A percentile compares a stretch with the other conserved stretches of the same genome.
Conservation (phyloP, 1,140 invertebrate genomes). For the Procambarus clarkii region DNA sequence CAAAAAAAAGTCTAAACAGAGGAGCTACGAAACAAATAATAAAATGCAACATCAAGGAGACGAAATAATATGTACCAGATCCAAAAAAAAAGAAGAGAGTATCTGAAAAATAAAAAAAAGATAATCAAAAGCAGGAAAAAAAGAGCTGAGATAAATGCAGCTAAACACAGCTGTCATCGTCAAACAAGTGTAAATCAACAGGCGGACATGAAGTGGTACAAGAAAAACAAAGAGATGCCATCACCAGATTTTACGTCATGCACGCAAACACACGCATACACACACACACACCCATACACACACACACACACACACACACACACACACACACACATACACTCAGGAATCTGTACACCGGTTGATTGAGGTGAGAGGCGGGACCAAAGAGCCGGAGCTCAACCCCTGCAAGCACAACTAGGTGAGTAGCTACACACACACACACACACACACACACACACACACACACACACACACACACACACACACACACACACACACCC, state of each 20-base stretch:
- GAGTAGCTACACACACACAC: too few relatives aligned
- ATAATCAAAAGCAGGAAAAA: not conserved
- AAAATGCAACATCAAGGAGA: too few relatives aligned
- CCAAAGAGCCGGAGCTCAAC: too few relatives aligned
- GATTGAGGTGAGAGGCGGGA: too few relatives aligned
- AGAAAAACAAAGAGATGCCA: not conserved
- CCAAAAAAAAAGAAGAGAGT: too few relatives aligned
- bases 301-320: not conserved
- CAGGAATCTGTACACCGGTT: too few relatives aligned
- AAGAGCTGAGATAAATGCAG: not conserved
- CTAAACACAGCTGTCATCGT: not conserved
- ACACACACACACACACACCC: constrained; percentile 14
- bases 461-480: constrained; percentile 36
- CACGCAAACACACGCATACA: constrained; percentile 22
- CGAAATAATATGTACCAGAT: too few relatives aligned
- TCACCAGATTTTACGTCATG: not conserved
- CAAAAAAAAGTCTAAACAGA: too few relatives aligned
- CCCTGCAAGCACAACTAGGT: too few relatives aligned
- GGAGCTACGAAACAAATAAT: too few relatives aligned
- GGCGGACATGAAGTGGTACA: not conserved
- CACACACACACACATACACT: not conserved
- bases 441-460: constrained; percentile 19
- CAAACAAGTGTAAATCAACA: not conserved
- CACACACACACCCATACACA: not conserved
- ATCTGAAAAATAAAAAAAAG: not conserved